phyloP scores from a whole-genome alignment of 2,113 vertebrate species.

The Pangasianodon hypophthalmus region DNA sequence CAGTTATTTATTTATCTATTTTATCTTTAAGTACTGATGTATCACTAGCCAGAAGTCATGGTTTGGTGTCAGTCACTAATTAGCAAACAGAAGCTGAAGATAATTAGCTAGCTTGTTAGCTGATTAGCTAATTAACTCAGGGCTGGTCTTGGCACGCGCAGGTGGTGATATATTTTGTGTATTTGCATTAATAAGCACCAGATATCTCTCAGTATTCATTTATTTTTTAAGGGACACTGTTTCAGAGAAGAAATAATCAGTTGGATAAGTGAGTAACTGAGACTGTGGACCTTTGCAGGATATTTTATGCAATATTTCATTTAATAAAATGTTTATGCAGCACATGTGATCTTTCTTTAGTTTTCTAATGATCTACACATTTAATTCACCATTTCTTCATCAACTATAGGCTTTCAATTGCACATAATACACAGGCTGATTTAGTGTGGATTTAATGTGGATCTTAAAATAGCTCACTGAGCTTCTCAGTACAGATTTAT shows the following conservation, averaged over 20 bases:
- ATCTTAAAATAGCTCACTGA: not conserved
- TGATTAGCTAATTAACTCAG: not conserved
- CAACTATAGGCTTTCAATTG: not conserved
- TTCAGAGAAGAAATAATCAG: not conserved
- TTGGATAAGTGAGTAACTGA: not conserved
- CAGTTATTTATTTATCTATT: not conserved
- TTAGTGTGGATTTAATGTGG: not conserved
- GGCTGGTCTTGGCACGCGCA: not conserved
- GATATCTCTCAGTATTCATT: not conserved
- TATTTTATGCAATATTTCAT: not conserved
- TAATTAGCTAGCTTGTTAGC: conserved; percentile 6
- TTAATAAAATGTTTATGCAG: not conserved
- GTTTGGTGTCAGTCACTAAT: not conserved
- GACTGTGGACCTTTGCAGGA: not conserved
- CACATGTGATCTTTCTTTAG: not conserved
- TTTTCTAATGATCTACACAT: not conserved
- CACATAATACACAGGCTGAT: not conserved
- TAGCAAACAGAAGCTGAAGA: not conserved
- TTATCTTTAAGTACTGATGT: not conserved
- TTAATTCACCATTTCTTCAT: not conserved
- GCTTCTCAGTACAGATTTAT: not conserved
- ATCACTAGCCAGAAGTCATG: not conserved
- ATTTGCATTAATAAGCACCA: not conserved
- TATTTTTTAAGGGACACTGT: not conserved
- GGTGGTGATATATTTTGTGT: not conserved